Evolutionary conservation across 2,797 vertebrate species (phyloP), one percentile per base, ranked within the genome.

Genomic region (Falco novaeseelandiae): DNA sequence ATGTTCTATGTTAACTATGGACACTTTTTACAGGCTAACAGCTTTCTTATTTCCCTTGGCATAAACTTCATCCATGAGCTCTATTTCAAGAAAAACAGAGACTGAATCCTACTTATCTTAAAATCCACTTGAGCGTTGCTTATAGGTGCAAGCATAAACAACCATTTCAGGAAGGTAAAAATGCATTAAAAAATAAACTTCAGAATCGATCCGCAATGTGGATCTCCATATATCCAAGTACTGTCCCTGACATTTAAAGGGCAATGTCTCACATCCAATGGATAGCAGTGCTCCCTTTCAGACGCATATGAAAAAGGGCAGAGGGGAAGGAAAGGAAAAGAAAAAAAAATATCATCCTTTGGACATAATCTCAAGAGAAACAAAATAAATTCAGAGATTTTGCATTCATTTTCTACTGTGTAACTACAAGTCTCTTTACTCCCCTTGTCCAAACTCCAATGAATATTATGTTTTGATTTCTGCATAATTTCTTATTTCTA

Each of bases 401-500:
- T 55, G n/a, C 80, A 71, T 90, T 84, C 30, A 62, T 93, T 84
- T 93, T 48, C 65, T 78, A 76, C 54, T 72, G 25, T 79, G 25
- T 44, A 91, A 74, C 73, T 95, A n/a, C 69, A 62, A 79, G 42
- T 54, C 54, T 91, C 57, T 74, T 93, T 79, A 81, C 44, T 69
- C 80, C 51, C 80, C 77, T 87, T 93, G 80, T 89, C 86, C 83
- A 87, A 96, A 92, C 63, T 62, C 66, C 72, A 72, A 2, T 44
- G 55, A 91, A 76, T 48, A 52, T 76, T 81, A 94, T n/a, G 58
- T 55, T 96, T 94, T 89, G 80, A 93, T 88, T 97, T 84, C 85
- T 94, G 80, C 82, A 82, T 96, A 96, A 95, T 97, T 93, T 87
- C 95, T 83, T 95, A 97, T 97, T 97, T 95, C 94, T 95, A 96